A percentile compares a stretch with the other conserved stretches of the same genome.
phyloP scores from a whole-genome alignment of 2,797 vertebrate genomes.

The Echiichthys vipera region DNA sequence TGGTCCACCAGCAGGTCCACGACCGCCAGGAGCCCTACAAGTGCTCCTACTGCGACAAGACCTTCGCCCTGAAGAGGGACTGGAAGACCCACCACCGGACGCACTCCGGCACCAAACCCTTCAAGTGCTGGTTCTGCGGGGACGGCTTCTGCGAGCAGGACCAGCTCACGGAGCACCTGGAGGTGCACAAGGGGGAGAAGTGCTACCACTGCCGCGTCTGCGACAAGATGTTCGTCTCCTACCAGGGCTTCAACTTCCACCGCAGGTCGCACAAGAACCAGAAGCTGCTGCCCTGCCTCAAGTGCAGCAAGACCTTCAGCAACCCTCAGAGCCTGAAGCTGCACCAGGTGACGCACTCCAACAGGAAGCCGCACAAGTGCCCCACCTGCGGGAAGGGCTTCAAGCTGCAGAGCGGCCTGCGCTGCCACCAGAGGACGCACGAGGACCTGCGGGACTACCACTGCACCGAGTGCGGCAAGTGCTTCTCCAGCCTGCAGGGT shows the following conservation, averaged over 20 bases:
- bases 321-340: conserved; percentile 71
- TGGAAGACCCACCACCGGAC: conserved; percentile 74
- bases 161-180: conserved; percentile 52
- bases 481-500: conserved; percentile 71
- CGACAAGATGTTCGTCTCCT: conserved; percentile 71
- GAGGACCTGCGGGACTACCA: conserved; percentile 56
- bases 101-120: conserved; percentile 69
- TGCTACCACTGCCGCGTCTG: conserved; percentile 68
- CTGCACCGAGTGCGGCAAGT: conserved; percentile 68
- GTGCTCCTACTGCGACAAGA: conserved; percentile 68
- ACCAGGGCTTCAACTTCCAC: conserved; percentile 75
- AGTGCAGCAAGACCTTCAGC: conserved; percentile 67
- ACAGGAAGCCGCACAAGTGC: conserved; percentile 60
- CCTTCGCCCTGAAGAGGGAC: conserved; percentile 71
- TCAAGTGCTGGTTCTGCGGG: conserved; percentile 75
- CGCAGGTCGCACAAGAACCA: conserved; percentile 42
- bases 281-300: conserved; percentile 52
- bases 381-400: conserved; percentile 67
- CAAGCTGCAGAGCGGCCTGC: conserved; percentile 70
- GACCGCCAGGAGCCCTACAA: conserved; percentile 51
- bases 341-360: conserved; percentile 71
- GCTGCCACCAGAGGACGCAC: conserved; percentile 69
- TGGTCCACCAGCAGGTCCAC: conserved; percentile 72
- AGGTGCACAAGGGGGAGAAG: conserved; percentile 57
- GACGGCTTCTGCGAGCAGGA: conserved; percentile 58